Evolutionary conservation across 2,888 invertebrate species (phyloP).

Genomic region (Chelonus formosanus): DNA sequence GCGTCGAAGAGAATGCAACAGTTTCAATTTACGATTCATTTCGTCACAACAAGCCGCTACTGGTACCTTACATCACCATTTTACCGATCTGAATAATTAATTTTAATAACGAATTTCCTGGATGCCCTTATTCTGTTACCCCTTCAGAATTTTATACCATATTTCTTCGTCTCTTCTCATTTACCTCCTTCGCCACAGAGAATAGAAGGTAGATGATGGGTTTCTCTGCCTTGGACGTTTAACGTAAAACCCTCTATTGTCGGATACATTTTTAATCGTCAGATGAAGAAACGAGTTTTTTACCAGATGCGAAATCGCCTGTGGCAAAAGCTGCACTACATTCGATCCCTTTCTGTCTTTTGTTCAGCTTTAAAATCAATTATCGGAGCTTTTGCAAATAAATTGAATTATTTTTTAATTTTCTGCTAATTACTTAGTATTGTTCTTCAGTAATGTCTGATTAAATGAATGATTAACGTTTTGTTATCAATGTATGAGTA

Average conservation of each 20-base stretch:
- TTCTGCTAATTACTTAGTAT: too few relatives aligned
- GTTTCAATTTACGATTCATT: too few relatives aligned
- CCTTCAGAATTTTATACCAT: conserved; percentile 31
- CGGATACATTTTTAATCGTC: conserved; percentile 56
- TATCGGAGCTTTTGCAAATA: too few relatives aligned
- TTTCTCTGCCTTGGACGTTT: conserved; percentile 52
- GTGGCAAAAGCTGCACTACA: too few relatives aligned
- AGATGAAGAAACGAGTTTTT: conserved; percentile 39
- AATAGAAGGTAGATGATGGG: conserved; percentile 27
- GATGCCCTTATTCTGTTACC: conserved; percentile 28
- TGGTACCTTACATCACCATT: conserved; percentile 52
- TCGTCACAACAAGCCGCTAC: too few relatives aligned
- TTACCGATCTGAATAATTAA: conserved; percentile 64
- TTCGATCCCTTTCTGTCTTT: too few relatives aligned
- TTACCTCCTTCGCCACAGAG: conserved; percentile 33
- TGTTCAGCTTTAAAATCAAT: too few relatives aligned
- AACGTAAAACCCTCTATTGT: conserved; percentile 55
- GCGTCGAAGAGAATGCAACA: too few relatives aligned
- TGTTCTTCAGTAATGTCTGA: too few relatives aligned
- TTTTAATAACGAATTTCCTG: conserved; percentile 62
- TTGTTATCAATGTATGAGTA: too few relatives aligned
- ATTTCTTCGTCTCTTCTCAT: conserved; percentile 39
- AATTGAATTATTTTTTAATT: too few relatives aligned
- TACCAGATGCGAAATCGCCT: conserved; percentile 2
- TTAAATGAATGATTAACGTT: too few relatives aligned